phyloP scores from a whole-genome alignment of 2,888 invertebrate genomes.

The Bursaphelenchus okinawaensis region DNA sequence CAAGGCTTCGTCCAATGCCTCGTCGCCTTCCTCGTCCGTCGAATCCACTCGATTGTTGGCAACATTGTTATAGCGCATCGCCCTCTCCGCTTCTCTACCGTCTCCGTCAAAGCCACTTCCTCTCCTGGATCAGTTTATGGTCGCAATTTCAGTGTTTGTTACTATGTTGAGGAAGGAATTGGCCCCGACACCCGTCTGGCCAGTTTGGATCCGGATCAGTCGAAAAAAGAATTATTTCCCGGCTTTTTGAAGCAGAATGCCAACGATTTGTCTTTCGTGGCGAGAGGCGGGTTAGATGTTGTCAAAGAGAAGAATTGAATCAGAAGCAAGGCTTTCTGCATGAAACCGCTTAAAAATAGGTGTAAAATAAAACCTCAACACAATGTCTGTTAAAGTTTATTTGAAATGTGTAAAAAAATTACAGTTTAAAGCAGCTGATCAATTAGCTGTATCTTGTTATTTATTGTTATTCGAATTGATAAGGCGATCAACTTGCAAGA shows the following conservation, averaged over 20 bases:
- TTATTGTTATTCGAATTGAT: too few relatives aligned
- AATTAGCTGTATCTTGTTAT: too few relatives aligned
- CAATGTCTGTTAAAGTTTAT: too few relatives aligned
- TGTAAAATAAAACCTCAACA: too few relatives aligned
- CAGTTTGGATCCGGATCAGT: neutral
- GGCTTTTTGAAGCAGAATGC: neutral
- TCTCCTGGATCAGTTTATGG: neutral
- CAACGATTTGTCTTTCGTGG: neutral
- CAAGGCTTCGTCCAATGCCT: constrained; percentile 8
- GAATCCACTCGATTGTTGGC: neutral
- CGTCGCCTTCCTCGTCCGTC: constrained; percentile 12
- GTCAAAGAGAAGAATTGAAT: too few relatives aligned
- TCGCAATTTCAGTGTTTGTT: too few relatives aligned
- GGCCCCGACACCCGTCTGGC: neutral
- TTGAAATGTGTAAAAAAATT: too few relatives aligned
- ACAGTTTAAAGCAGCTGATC: neutral
- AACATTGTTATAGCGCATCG: constrained; percentile 4
- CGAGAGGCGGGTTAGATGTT: too few relatives aligned
- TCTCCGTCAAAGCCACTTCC: neutral
- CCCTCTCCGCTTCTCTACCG: neutral
- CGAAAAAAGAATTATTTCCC: neutral
- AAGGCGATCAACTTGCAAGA: neutral
- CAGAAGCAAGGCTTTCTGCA: too few relatives aligned
- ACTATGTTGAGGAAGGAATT: neutral
- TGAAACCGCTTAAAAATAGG: too few relatives aligned